phyloP scores from a whole-genome alignment of 2,113 vertebrate genomes.

The Crypturellus undulatus region DNA sequence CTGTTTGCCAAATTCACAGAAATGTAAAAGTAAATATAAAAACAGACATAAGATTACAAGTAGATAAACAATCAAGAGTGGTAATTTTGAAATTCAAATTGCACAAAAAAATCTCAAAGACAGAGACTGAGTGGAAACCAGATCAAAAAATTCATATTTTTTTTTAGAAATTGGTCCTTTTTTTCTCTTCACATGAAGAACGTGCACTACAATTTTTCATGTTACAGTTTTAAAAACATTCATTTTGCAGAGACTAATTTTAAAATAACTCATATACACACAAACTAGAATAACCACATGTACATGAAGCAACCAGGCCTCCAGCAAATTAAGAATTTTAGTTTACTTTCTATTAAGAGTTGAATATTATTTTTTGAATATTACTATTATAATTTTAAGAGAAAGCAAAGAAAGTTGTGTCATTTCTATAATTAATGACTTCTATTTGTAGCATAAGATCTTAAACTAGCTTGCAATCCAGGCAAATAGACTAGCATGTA shows the following conservation, averaged over 20 bases:
- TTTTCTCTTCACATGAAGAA: background rate
- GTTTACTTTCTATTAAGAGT: background rate
- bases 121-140: background rate
- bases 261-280: background rate
- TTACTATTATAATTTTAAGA: background rate
- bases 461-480: background rate
- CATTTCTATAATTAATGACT: background rate
- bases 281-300: background rate
- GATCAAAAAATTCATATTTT: background rate
- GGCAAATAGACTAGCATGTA: background rate
- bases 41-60: background rate
- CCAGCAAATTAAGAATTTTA: background rate
- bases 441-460: background rate
- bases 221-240: background rate
- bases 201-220: background rate
- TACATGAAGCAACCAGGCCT: rapidly evolving
- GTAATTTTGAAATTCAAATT: background rate
- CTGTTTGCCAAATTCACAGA: background rate
- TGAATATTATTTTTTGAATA: background rate
- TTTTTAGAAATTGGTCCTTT: background rate
- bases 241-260: background rate
- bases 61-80: background rate
- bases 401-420: background rate
- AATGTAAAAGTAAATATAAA: background rate
- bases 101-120: background rate